Evolutionary conservation across 2,797 vertebrate species (phyloP).

Genomic region (Streptopelia turtur): DNA sequence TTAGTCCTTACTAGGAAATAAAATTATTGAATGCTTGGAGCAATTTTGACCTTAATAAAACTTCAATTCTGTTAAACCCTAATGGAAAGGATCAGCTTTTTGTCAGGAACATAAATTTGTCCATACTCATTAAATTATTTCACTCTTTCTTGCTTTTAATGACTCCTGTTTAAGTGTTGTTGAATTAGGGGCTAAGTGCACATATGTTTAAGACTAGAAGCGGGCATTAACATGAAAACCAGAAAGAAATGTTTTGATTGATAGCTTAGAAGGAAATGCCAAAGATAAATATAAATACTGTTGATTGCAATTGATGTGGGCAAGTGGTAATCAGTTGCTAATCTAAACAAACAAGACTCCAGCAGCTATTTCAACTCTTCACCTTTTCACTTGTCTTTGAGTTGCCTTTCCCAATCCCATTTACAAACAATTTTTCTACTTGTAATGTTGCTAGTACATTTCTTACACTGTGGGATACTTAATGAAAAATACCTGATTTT

Average conservation of each 20-base stretch:
- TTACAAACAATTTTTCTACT: not conserved
- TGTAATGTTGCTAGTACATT: not conserved
- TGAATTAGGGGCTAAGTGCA: not conserved
- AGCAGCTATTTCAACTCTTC: conserved; percentile 66
- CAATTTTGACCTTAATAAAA: not conserved
- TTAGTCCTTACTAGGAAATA: not conserved
- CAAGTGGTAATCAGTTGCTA: conserved; percentile 63
- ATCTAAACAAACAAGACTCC: conserved; percentile 67
- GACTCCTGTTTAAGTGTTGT: not conserved
- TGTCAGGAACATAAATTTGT: not conserved
- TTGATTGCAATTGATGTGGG: conserved; percentile 67
- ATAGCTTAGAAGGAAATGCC: conserved; percentile 56
- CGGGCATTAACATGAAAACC: not conserved
- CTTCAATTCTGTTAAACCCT: not conserved
- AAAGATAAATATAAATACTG: conserved; percentile 64
- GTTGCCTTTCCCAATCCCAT: conserved; percentile 38
- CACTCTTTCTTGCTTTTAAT: not conserved
- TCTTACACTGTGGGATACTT: not conserved
- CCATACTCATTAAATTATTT: not conserved
- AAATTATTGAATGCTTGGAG: not conserved
- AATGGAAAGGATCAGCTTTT: not conserved
- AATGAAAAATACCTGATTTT: not conserved
- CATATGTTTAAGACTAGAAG: not conserved
- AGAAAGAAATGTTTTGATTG: conserved; percentile 51
- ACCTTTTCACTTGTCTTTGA: conserved; percentile 60